phyloP scores from a whole-genome alignment of 1,140 invertebrate genomes.

The Phocides pigmalion region DNA sequence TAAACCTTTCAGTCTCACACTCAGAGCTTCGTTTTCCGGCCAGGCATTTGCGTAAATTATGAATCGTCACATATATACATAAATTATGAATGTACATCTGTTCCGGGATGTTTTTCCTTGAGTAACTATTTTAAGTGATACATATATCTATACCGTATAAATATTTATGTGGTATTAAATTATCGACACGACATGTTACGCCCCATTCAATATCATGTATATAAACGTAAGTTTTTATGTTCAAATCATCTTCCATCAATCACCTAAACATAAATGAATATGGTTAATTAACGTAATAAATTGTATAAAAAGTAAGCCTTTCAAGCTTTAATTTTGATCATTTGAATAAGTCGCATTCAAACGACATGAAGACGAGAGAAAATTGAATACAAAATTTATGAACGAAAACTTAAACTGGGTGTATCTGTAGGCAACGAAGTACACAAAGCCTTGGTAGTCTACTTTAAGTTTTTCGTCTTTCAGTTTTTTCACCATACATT shows the following conservation, averaged over 20 bases:
- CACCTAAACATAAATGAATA: background rate
- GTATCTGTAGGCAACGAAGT: background rate
- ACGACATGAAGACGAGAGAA: background rate
- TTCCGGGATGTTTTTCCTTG: no score
- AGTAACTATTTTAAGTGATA: no score
- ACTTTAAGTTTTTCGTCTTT: background rate
- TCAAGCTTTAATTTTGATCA: background rate
- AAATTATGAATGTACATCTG: no score
- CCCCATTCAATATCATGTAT: background rate
- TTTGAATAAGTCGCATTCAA: background rate
- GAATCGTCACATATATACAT: no score
- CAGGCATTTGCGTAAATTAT: no score
- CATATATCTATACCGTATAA: no score
- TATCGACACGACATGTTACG: no score
- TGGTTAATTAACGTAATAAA: conserved; percentile 12
- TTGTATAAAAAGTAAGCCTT: conserved; percentile 2
- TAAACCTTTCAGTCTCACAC: no score
- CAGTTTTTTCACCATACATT: no score
- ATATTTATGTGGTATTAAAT: no score
- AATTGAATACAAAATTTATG: background rate
- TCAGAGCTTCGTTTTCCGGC: no score
- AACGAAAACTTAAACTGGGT: background rate
- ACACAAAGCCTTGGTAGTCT: background rate
- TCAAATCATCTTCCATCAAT: background rate
- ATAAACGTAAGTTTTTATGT: background rate